These are phyloP conservation scores for Cyaniris semiargus DNA, from an alignment of 2,888 invertebrate species.

Conservation along the genomic window DNA sequence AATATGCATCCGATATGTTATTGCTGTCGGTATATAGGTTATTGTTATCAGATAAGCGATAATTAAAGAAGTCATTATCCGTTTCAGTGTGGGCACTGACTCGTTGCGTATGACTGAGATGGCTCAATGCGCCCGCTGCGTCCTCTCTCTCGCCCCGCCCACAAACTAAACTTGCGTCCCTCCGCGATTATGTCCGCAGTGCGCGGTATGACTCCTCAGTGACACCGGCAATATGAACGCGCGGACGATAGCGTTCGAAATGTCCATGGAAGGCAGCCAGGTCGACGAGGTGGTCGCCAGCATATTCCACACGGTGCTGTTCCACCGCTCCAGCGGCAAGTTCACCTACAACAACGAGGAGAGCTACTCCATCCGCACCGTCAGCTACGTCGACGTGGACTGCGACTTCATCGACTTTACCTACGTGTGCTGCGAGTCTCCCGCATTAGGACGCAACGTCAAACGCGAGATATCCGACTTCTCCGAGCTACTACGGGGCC, in stretches of 20 bases:
- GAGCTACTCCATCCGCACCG: slow-evolving; percentile 96
- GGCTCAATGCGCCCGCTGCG: slow-evolving; percentile 52
- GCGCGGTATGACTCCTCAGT: slow-evolving; percentile 53
- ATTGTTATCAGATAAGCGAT: slow-evolving; percentile 19
- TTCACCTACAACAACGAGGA: slow-evolving; percentile 96
- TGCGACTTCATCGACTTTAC: slow-evolving; percentile 99
- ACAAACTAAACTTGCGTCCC: slow-evolving; percentile 49
- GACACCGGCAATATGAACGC: slow-evolving; percentile 86
- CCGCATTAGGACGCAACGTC: slow-evolving; percentile 85
- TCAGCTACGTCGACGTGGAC: slow-evolving; percentile 97
- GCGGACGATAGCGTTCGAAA: slow-evolving; percentile 88
- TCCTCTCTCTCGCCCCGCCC: slow-evolving; percentile 42
- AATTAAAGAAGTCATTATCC: slow-evolving; percentile 70
- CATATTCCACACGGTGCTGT: slow-evolving; percentile 94
- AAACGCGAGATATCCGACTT: slow-evolving; percentile 89
- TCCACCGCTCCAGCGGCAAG: slow-evolving; percentile 94
- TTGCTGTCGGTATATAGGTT: background rate
- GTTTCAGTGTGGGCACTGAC: slow-evolving; percentile 72
- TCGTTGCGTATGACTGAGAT: slow-evolving; percentile 60
- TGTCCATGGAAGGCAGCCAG: slow-evolving; percentile 93
- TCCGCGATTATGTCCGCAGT: slow-evolving; percentile 62
- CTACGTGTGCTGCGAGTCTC: slow-evolving; percentile 96
- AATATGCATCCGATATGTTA: background rate
- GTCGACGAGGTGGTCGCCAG: slow-evolving; percentile 95
- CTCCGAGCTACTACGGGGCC: slow-evolving; percentile 87